Evolutionary conservation across 2,888 invertebrate genomes (phyloP), one percentile per base, ranked within the genome.

Genomic region (Tinea semifulvella): DNA sequence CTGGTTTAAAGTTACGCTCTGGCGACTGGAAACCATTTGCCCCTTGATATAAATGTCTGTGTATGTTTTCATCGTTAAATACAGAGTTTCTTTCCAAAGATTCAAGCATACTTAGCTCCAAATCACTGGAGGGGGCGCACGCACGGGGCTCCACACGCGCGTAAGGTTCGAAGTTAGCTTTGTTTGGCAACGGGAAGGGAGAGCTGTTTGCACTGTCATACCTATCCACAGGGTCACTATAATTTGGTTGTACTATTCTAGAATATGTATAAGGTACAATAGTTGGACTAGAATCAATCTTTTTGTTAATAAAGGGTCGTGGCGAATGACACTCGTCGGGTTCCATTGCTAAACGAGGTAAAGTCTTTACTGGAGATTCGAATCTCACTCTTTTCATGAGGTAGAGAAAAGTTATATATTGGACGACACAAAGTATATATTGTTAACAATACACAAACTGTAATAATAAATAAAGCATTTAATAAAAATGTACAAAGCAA

Each of bases 321-420:
- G 80, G 79, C 27, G 71, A 77, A 49, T 80, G 80, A 49, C 75
- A 76, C 47, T 79, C 79, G 38, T 14, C 2, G 55, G 56, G 65
- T 44, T 63, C 64, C 71, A 77, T 74, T 43, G 48, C 53, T 19
- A 46, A 40, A 18, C 50, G 48, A 40, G 47, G 22, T 8, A 13
- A n/a, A 3, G 7, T 43, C 52, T 57, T 61, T 43, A 47, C 51
- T 42, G 67, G 66, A 45, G 66, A 61, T 50, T 67, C 63, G 56
- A 80, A 80, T 26, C 79, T 67, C 52, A 80, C 79, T 58, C 69
- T 77, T 72, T 80, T 80, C 77, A 77, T 79, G 40, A 36, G 36
- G n/a, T n/a, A n/a, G n/a, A n/a, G n/a, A n/a, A n/a, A n/a, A n/a
- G n/a, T n/a, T 42, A 3, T 42, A 45, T 19, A 45, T 27, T 36